Evolutionary conservation across 2,113 vertebrate species (phyloP).

Genomic region (Piliocolobus tephrosceles): DNA sequence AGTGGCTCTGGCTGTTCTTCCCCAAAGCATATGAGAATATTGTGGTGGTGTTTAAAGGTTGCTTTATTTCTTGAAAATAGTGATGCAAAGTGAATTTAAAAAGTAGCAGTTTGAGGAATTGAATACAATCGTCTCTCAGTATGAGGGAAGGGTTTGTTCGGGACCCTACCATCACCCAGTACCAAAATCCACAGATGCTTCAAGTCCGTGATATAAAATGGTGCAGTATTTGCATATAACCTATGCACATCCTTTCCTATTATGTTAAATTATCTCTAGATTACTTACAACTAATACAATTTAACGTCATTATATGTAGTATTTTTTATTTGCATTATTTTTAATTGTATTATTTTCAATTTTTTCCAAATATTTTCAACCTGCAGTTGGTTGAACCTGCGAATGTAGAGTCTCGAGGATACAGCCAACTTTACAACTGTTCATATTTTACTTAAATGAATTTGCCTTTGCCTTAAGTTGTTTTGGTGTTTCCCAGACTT

Average conservation of each 20-base stretch:
- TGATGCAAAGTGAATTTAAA: neutral
- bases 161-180: neutral
- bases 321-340: neutral
- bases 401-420: neutral
- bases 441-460: neutral
- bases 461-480: slow-evolving; percentile 20
- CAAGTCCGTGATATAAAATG: neutral
- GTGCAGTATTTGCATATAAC: neutral
- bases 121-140: neutral
- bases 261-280: neutral
- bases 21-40: neutral
- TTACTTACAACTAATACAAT: neutral
- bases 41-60: neutral
- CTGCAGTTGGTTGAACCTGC: neutral
- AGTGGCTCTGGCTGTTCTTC: neutral
- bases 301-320: neutral
- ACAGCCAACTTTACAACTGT: neutral
- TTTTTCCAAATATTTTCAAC: neutral
- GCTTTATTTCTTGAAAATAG: slow-evolving; percentile 21
- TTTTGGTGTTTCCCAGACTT: neutral
- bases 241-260: neutral
- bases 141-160: neutral
- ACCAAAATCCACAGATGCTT: neutral
- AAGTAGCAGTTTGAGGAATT: neutral
- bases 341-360: neutral